Evolutionary conservation across 2,113 vertebrate genomes (phyloP).

Genomic region (Ophiodon elongatus): DNA sequence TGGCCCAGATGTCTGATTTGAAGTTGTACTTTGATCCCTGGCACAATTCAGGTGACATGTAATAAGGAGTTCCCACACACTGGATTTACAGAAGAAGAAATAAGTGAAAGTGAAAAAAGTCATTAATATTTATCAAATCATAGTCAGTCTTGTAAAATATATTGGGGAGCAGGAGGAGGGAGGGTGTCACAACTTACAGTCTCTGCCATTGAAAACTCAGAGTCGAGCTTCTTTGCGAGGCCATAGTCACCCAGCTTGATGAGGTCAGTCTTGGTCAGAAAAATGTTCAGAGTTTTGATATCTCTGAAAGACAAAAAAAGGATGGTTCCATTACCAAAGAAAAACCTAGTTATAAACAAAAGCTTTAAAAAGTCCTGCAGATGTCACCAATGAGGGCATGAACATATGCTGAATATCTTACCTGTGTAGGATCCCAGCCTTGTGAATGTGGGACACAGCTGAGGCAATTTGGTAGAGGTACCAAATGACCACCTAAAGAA

Average conservation of each 20-base stretch:
- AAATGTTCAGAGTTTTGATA: conserved; percentile 99
- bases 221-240: conserved; percentile 96
- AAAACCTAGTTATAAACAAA: neutral
- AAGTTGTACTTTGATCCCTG: conserved; percentile 98
- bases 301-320: conserved; percentile 85
- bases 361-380: neutral
- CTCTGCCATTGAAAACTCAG: conserved; percentile 97
- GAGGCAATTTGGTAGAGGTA: conserved; percentile 98
- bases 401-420: conserved; percentile 55
- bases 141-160: neutral
- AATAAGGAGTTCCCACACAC: conserved; percentile 98
- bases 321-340: neutral
- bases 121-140: neutral
- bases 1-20: conserved; percentile 99
- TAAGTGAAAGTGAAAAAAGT: neutral
- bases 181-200: conserved; percentile 85
- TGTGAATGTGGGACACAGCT: conserved; percentile 96
- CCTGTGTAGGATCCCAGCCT: conserved; percentile 97
- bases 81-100: conserved; percentile 68
- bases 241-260: conserved; percentile 99
- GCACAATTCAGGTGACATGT: conserved; percentile 99
- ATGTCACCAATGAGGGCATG: neutral
- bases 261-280: conserved; percentile 98
- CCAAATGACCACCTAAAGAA: conserved; percentile 93
- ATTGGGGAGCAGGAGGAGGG: too few relatives aligned